phyloP scores from a whole-genome alignment of 2,797 vertebrate genomes.

The Liparis tanakae region DNA sequence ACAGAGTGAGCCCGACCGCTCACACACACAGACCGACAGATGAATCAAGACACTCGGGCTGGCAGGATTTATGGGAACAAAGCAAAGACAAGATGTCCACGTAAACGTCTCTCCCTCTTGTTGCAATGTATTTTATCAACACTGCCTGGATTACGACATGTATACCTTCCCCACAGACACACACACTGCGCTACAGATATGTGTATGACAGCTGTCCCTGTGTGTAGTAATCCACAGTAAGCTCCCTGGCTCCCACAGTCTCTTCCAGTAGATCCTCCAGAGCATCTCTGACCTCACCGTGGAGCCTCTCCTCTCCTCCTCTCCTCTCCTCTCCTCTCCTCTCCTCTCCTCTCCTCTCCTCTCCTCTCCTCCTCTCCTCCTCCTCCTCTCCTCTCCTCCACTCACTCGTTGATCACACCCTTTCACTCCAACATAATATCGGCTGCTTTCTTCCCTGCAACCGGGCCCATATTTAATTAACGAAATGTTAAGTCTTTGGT shows the following conservation, averaged over 20 bases:
- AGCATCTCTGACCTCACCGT: slow-evolving; percentile 59
- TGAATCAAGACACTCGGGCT: slow-evolving; percentile 29
- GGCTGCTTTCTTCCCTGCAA: not conserved
- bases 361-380: slow-evolving; percentile 25
- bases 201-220: slow-evolving; percentile 70
- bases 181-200: slow-evolving; percentile 32
- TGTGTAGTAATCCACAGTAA: slow-evolving; percentile 70
- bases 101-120: slow-evolving; percentile 12
- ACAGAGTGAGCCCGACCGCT: slow-evolving; percentile 6
- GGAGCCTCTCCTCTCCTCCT: slow-evolving; percentile 26
- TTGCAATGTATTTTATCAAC: slow-evolving; percentile 25
- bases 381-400: slow-evolving; percentile 22
- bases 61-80: slow-evolving; percentile 33
- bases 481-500: not conserved
- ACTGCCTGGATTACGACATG: slow-evolving; percentile 8
- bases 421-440: not conserved
- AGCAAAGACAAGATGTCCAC: slow-evolving; percentile 26
- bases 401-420: not conserved
- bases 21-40: slow-evolving; percentile 41
- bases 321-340: slow-evolving; percentile 24
- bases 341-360: slow-evolving; percentile 24
- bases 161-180: slow-evolving; percentile 32
- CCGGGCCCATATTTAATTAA: not conserved
- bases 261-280: slow-evolving; percentile 58
- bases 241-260: slow-evolving; percentile 69